Evolutionary conservation across 2,797 vertebrate species (phyloP), one percentile per base, ranked within the genome.

Genomic region (Mycteria americana): DNA sequence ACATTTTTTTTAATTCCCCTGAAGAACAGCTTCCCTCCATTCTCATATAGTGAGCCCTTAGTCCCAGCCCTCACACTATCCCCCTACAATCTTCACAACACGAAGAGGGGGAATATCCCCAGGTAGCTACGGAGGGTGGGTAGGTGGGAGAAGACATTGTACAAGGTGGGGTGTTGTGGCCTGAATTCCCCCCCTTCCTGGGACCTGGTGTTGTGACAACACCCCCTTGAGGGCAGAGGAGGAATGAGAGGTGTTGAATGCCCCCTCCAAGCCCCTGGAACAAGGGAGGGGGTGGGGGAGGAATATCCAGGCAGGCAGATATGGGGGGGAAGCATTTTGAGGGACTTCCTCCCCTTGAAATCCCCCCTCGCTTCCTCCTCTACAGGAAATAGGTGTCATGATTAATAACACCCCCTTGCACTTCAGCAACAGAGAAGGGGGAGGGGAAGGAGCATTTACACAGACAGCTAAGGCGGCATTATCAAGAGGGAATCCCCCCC

Each of bases 301-400:
- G 7, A 91, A 90, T 85, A 94, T 72, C 74, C 70, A 80, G 85
- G 57, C 77, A 59, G 72, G 57, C 62, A 93, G 65, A 94, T 81
- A 92, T 93, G 33, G 92, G 92, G 93, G 95, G 62, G 60, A 81
- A 91, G 82, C 92, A 85, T 95, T 94, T 94, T 94, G 93, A 94
- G 93, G 92, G 95, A 95, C 93, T 96, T 96, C 96, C 95, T 96
- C 96, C 94, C 95, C 93, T 95, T 86, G 84, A 85, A 95, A 96
- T 95, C 96, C 92, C 97, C 95, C 96, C 93, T 95, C 94, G 95
- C 95, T 97, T 97, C 97, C 97, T 97, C 96, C 96, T 94, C 85
- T 94, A 93, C 92, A 97, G 96, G 96, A 97, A 97, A 93, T 96
- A 89, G 93, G 96, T 97, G 95, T 96, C 97, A 94, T 96, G 94